These are phyloP conservation scores for Desoria tigrina DNA, from an alignment of 2,888 invertebrate species.

Conservation along the genomic window DNA sequence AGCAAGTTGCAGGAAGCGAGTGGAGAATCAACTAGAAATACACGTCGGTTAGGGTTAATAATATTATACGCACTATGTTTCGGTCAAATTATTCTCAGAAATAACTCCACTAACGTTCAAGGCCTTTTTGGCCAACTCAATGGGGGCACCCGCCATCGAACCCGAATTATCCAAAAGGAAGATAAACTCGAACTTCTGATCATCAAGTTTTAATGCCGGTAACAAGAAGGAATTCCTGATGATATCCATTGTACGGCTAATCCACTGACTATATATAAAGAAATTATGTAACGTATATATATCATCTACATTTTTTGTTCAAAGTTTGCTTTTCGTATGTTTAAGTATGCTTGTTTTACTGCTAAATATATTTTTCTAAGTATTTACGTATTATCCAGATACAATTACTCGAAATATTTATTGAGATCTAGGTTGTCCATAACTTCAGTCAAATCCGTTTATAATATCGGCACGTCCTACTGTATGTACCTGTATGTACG, in stretches of 20 bases:
- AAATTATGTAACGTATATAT: neutral
- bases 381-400: too few relatives aligned
- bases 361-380: too few relatives aligned
- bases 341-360: too few relatives aligned
- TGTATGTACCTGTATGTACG: too few relatives aligned
- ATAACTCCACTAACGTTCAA: conserved; percentile 10
- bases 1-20: conserved; percentile 36
- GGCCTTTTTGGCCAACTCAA: conserved; percentile 21
- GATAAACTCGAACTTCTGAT: conserved; percentile 28
- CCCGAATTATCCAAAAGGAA: conserved; percentile 24
- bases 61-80: neutral
- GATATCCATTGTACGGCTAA: conserved; percentile 20
- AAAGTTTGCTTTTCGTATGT: too few relatives aligned
- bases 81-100: too few relatives aligned
- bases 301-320: too few relatives aligned
- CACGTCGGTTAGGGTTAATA: neutral
- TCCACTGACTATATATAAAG: neutral
- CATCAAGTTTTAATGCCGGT: conserved; percentile 24
- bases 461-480: too few relatives aligned
- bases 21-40: conserved; percentile 31
- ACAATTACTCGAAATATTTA: too few relatives aligned
- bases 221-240: conserved; percentile 20
- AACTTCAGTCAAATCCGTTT: too few relatives aligned
- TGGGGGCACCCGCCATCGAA: conserved; percentile 16
- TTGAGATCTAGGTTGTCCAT: too few relatives aligned